Evolutionary conservation across 2,888 invertebrate genomes (phyloP), one percentile per base, ranked within the genome.

Genomic region (Resseliella maxima): DNA sequence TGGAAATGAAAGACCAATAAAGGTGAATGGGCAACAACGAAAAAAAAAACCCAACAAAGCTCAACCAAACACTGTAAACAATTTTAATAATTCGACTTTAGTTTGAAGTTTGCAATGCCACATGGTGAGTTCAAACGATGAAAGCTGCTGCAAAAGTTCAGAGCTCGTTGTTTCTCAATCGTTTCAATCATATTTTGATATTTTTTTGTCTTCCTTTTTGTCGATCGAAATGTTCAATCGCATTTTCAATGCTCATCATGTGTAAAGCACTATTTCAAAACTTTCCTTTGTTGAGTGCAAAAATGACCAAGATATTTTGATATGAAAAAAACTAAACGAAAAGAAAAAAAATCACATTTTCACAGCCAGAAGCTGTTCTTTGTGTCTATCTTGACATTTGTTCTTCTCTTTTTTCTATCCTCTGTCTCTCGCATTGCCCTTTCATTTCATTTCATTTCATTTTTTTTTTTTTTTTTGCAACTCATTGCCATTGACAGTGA

Each of bases 261-360:
- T n/a, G 31, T 15, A 72, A 72, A 31, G 31, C 35, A 35, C 24
- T 59, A 31, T 72, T 72, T 72, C 15, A 72, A 59, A 72, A 72
- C 72, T 72, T 72, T 72, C 72, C 31, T 72, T 72, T 31, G 72
- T 72, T 72, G 27, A 24, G 10, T 59, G 59, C n/a, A n/a, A n/a
- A n/a, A n/a, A n/a, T n/a, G n/a, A n/a, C n/a, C n/a, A n/a, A n/a
- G n/a, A n/a, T n/a, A n/a, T n/a, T n/a, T n/a, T n/a, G n/a, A n/a
- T n/a, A n/a, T n/a, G n/a, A n/a, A n/a, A 41, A 41, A 8, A 50
- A 6, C 6, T 18, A 50, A 50, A 50, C 8, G 3, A 21, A 18
- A 8, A 8, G 31, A 15, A 72, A 72, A 31, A 72, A 35, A 15
- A 5, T 5, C 10, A 3, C n/a, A 24, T 59, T 59, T 24, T 24